Evolutionary conservation across 2,797 vertebrate genomes (phyloP).

Genomic region (Octomys mimax): DNA sequence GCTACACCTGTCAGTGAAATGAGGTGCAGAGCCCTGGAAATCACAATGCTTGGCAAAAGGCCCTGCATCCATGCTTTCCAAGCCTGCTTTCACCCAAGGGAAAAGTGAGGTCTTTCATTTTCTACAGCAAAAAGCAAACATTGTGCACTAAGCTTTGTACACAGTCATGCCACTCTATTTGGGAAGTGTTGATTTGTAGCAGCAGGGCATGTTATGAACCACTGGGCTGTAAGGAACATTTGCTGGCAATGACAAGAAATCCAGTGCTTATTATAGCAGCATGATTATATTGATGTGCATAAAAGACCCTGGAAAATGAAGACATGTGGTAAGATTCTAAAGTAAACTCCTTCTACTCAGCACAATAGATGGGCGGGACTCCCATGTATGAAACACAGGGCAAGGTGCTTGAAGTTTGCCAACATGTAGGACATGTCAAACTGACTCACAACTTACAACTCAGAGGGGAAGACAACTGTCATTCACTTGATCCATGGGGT

Average conservation of each 20-base stretch:
- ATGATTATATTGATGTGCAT: not conserved
- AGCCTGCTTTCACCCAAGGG: not conserved
- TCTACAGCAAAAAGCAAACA: not conserved
- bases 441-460: not conserved
- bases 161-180: not conserved
- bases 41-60: slow-evolving; percentile 18
- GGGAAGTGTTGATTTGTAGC: slow-evolving; percentile 31
- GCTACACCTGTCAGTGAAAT: not conserved
- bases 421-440: not conserved
- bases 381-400: not conserved
- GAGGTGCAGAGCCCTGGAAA: slow-evolving; percentile 11
- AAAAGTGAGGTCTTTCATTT: slow-evolving; percentile 40
- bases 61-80: not conserved
- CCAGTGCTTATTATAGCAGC: slow-evolving; percentile 19
- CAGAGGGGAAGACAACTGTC: not conserved
- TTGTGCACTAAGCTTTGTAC: not conserved
- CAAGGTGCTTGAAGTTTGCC: not conserved
- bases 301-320: not conserved
- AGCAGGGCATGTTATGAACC: not conserved
- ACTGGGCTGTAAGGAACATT: slow-evolving; percentile 62
- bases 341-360: not conserved
- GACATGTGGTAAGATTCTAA: not conserved
- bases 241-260: slow-evolving; percentile 36
- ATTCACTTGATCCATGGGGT: not conserved
- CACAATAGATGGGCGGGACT: not conserved